phyloP scores from a whole-genome alignment of 1,140 invertebrate genomes.

The Drosophila ananassae region DNA sequence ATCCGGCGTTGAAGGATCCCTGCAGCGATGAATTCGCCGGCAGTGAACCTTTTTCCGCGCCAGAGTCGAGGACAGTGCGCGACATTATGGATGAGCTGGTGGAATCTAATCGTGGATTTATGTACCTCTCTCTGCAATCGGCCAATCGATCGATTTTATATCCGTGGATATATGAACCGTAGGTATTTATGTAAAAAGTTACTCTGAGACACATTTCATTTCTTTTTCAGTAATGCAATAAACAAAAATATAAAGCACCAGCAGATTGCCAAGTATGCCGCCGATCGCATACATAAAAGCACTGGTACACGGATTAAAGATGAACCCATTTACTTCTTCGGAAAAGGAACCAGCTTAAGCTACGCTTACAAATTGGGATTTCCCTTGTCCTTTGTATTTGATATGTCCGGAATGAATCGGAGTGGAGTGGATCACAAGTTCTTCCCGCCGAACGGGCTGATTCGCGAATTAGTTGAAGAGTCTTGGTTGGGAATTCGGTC shows the following conservation, averaged over 20 bases:
- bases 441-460: constrained; percentile 24
- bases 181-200: not conserved
- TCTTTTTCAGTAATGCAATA: not conserved
- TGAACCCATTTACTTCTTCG: constrained; percentile 4
- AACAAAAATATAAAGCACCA: constrained; percentile 9
- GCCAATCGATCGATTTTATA: constrained; percentile 33
- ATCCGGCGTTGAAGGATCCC: constrained; percentile 18
- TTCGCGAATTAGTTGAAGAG: constrained; percentile 22
- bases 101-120: not conserved
- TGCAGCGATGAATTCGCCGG: constrained; percentile 46
- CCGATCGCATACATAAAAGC: not conserved
- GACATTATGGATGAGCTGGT: constrained; percentile 42
- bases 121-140: constrained; percentile 56
- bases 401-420: constrained; percentile 27
- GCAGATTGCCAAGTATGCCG: constrained; percentile 34
- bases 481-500: constrained; percentile 47
- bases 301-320: constrained; percentile 17
- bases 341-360: constrained; percentile 49
- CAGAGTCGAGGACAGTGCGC: constrained; percentile 39
- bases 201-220: not conserved
- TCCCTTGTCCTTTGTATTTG: constrained; percentile 33
- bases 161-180: constrained; percentile 46
- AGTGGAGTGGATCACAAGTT: constrained; percentile 19
- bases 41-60: constrained; percentile 40
- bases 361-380: constrained; percentile 46